phyloP scores from a whole-genome alignment of 2,113 vertebrate species.

The Anas platyrhynchos region DNA sequence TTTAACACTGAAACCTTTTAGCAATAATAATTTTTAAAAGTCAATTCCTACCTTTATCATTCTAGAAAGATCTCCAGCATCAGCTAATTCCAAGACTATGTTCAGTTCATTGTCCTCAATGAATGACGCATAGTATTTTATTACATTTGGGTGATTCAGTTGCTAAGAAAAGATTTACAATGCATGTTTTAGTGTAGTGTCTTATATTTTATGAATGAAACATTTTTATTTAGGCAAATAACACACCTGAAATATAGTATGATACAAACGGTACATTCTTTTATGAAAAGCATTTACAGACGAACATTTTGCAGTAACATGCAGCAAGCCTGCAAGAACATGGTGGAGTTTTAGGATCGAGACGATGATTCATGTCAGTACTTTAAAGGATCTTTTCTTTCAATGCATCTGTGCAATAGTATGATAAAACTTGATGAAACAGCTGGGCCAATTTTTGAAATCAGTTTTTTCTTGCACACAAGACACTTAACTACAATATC shows the following conservation, averaged over 20 bases:
- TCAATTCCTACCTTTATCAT: slow-evolving; percentile 93
- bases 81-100: slow-evolving; percentile 97
- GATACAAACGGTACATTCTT: not conserved
- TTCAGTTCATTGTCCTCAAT: slow-evolving; percentile 98
- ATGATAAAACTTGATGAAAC: not conserved
- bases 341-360: not conserved
- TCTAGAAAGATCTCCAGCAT: slow-evolving; percentile 96
- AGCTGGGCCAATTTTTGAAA: not conserved
- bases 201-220: not conserved
- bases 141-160: slow-evolving; percentile 98
- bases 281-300: not conserved
- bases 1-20: not conserved
- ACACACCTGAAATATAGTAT: not conserved
- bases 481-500: not conserved
- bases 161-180: slow-evolving; percentile 81
- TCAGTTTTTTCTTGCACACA: not conserved
- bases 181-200: not conserved
- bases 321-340: not conserved
- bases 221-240: not conserved
- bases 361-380: not conserved
- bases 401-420: not conserved
- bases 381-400: not conserved
- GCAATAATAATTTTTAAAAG: not conserved
- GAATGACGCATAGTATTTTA: slow-evolving; percentile 99
- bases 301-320: not conserved